These are phyloP conservation scores for Hypocryptadius cinnamomeus DNA, from an alignment of 2,113 vertebrate species.

Conservation along the genomic window DNA sequence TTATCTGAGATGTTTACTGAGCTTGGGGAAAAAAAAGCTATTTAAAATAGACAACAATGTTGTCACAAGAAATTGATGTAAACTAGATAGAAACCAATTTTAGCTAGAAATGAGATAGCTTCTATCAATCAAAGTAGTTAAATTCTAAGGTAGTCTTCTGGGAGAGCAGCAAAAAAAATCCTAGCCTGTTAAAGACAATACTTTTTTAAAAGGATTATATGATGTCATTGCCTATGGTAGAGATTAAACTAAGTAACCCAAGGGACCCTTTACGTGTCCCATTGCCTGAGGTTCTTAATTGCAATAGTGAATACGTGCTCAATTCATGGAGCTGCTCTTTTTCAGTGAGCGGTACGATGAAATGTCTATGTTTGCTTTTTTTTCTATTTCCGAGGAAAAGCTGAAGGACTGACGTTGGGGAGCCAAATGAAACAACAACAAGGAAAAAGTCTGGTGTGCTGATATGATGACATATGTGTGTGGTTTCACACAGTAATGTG, in stretches of 20 bases:
- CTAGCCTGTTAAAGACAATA: not conserved
- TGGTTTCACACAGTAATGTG: not conserved
- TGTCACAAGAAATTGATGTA: not conserved
- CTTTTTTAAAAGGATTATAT: not conserved
- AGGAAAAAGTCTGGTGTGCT: not conserved
- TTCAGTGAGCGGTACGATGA: not conserved
- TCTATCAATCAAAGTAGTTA: not conserved
- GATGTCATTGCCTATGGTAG: not conserved
- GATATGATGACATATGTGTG: not conserved
- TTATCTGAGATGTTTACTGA: not conserved
- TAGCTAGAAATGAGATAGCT: not conserved
- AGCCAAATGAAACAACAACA: not conserved
- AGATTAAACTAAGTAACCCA: not conserved
- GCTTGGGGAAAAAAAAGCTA: not conserved
- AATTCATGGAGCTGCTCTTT: not conserved
- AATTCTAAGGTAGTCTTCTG: not conserved
- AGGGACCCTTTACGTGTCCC: not conserved
- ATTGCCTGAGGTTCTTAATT: not conserved
- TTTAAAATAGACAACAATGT: not conserved
- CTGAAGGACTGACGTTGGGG: not conserved
- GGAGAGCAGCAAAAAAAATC: not conserved
- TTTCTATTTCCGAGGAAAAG: not conserved
- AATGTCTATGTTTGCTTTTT: not conserved
- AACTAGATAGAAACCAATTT: not conserved
- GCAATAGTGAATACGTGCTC: not conserved